Evolutionary conservation across 2,888 invertebrate genomes (phyloP).

Genomic region (Torymus aiolomorphi): DNA sequence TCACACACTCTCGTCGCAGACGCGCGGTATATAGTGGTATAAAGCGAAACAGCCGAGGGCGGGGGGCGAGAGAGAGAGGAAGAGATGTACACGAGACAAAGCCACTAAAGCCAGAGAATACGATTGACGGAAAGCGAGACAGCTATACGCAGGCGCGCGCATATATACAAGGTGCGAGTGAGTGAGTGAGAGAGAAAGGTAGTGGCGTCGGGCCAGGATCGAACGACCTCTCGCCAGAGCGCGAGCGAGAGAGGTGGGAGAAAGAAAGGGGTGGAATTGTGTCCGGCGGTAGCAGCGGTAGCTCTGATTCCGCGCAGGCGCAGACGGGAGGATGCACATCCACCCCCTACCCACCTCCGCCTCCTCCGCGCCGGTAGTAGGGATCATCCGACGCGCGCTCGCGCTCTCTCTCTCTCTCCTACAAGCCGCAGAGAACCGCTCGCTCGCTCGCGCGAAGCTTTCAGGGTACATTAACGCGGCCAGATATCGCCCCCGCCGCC

Average conservation of each 20-base stretch:
- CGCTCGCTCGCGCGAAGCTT: conserved; percentile 13
- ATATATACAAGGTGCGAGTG: conserved; percentile 21
- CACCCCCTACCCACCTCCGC: too few relatives aligned
- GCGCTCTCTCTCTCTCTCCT: too few relatives aligned
- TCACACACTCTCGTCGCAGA: neutral
- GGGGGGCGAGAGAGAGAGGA: neutral
- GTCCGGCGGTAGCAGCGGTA: neutral
- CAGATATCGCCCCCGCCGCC: conserved; percentile 61
- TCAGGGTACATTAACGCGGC: conserved; percentile 38
- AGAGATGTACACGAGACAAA: conserved; percentile 19
- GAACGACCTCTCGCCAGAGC: too few relatives aligned
- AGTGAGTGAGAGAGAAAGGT: neutral
- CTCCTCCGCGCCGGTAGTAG: neutral
- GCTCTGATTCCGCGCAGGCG: too few relatives aligned
- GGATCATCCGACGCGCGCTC: neutral
- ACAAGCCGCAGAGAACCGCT: neutral
- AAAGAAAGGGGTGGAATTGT: neutral
- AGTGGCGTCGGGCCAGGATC: too few relatives aligned
- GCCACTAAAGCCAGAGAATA: conserved; percentile 39
- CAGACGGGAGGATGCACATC: too few relatives aligned
- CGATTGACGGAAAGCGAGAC: conserved; percentile 35
- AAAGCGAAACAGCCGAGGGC: too few relatives aligned
- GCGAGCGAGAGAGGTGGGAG: neutral
- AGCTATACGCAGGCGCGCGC: neutral
- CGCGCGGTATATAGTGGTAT: too few relatives aligned